A percentile compares a stretch with the other conserved stretches of the same genome.
These are phyloP conservation scores for Pantelozetes paolii DNA, from an alignment of 2,888 invertebrate genomes.

Conservation along the genomic window DNA sequence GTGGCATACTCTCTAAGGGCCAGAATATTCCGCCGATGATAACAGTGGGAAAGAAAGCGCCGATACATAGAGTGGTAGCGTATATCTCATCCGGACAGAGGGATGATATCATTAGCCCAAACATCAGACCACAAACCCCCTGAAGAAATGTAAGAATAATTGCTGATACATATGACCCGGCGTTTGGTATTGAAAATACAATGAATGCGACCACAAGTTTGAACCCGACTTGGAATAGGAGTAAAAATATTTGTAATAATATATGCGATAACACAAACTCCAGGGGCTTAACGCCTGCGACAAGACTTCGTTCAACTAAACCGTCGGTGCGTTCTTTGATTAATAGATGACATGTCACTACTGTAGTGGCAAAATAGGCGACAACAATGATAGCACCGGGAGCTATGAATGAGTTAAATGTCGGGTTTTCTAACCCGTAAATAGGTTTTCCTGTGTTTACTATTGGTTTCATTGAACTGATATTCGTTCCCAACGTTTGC, in stretches of 20 bases:
- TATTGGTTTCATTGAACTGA: constrained; percentile 32
- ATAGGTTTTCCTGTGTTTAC: constrained; percentile 18
- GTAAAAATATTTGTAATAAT: constrained; percentile 86
- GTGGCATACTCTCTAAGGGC: constrained; percentile 38
- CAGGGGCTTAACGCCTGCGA: constrained; percentile 82
- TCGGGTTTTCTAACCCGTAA: constrained; percentile 17
- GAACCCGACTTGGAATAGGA: constrained; percentile 79
- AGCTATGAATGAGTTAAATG: constrained; percentile 28
- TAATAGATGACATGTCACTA: constrained; percentile 37
- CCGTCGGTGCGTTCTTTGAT: constrained; percentile 31
- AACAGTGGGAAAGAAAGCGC: constrained; percentile 36
- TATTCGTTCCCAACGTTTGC: not conserved
- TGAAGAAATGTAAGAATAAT: constrained; percentile 78
- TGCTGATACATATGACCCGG: constrained; percentile 78
- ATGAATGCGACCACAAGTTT: constrained; percentile 85
- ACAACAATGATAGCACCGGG: constrained; percentile 35
- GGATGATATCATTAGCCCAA: constrained; percentile 57
- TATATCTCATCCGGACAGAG: constrained; percentile 38
- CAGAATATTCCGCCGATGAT: constrained; percentile 40
- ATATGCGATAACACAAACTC: constrained; percentile 92
- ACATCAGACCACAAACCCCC: constrained; percentile 92
- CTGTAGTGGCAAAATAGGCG: constrained; percentile 36
- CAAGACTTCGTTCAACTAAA: constrained; percentile 57
- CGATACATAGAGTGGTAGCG: constrained; percentile 33
- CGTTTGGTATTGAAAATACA: constrained; percentile 82